Conservation (phyloP, 2,888 invertebrate genomes). For the Digitonthophagus gazella region DNA sequence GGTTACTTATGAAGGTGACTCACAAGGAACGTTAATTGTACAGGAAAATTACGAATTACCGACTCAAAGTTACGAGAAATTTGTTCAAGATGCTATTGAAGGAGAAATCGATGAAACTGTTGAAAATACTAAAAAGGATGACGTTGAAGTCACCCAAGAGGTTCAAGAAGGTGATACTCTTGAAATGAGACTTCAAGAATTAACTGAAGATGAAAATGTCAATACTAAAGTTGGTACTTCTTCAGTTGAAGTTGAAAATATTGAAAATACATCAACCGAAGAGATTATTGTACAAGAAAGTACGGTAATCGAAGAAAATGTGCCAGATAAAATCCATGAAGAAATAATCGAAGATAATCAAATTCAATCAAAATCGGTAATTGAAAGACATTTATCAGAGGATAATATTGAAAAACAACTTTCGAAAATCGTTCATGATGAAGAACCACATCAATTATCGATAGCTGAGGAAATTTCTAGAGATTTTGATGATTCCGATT, state of each 20-base stretch:
- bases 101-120: constrained; percentile 8
- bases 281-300: neutral
- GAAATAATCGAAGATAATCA: neutral
- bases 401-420: constrained; percentile 22
- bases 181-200: neutral
- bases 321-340: neutral
- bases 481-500: constrained; percentile 26
- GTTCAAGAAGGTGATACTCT: neutral
- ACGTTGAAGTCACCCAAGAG: too few relatives aligned
- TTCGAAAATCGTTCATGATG: constrained; percentile 19
- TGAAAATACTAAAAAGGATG: neutral
- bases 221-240: too few relatives aligned
- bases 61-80: neutral
- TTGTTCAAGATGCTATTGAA: neutral
- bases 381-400: neutral
- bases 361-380: neutral
- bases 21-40: neutral
- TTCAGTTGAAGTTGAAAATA: neutral
- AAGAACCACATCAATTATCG: constrained; percentile 14
- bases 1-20: neutral
- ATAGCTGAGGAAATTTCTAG: constrained; percentile 27
- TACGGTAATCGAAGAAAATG: too few relatives aligned
- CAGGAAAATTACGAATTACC: neutral
- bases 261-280: neutral
- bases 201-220: neutral